Base-by-base conservation (phyloP, 2,113 vertebrate species). In the Hypanus sabinus region DNA sequence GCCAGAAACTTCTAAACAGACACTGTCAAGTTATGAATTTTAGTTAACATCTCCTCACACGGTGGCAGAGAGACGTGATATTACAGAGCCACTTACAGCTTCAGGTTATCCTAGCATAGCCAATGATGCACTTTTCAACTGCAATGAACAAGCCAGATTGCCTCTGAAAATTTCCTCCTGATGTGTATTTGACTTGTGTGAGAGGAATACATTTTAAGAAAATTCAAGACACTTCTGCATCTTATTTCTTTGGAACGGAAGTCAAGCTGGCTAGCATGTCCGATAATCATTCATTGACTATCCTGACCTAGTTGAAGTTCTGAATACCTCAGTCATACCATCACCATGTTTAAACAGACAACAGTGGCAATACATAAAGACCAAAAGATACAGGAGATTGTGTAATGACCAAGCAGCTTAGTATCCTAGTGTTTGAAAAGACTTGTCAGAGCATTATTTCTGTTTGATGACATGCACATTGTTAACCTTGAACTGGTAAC, bases 401-500 rank as follows among this genome's bases (percentile, higher is more conserved):
- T 20, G 68, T 46, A 93, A 93, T 93, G 60, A 38, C 71, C 91
- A 46, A 36, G 70, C 36, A 75, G 91, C 70, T 46, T 55, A 14
- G 22, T 27, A 55, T 73, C 91, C 73, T 73, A 20, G 18, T 70
- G 36, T 92, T 73, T 65, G 16, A 70, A 62, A 36, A 36, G 68
- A 2, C 90, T 71, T 92, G 90, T 92, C 90, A 92, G 90, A 92
- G 80, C 46, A 57, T 83, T 60, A 30, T 73, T 75, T 70, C 70
- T 93, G 33, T 93, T 55, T 30, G 70, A 73, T 93, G 68, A 93
- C 38, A 73, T 93, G 68, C 91, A 75, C 68, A 75, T 75, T 24
- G 73, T 93, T 93, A 93, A 93, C 91, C 91, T 93, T 93, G 91
- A 93, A 73, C 91, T 73, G 91, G 10, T 93, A 73, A 73, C 91